Conservation (phyloP, 2,113 vertebrate genomes). For the Euleptes europaea region DNA sequence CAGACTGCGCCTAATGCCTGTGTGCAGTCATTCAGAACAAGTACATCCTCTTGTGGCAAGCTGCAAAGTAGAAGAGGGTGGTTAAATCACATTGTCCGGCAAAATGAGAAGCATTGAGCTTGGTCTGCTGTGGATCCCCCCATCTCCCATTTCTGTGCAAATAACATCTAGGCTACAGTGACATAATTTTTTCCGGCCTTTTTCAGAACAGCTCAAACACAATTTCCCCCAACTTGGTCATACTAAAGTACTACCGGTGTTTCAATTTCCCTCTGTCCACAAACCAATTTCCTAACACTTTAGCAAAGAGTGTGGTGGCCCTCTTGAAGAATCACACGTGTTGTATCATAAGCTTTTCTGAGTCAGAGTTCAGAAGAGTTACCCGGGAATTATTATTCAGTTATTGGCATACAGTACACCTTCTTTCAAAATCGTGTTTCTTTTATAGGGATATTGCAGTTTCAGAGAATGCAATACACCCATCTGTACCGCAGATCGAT, state of each 20-base stretch:
- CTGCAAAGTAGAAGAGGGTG: not conserved
- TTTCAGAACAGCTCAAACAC: not conserved
- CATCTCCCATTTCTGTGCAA: no score
- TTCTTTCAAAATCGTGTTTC: not conserved
- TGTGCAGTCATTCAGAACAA: constrained; percentile 13
- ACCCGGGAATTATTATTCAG: no score
- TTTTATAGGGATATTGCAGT: not conserved
- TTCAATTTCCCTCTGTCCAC: not conserved
- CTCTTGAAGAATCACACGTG: no score
- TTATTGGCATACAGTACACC: not conserved
- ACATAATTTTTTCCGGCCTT: not conserved
- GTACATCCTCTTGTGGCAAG: not conserved
- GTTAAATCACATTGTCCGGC: not conserved
- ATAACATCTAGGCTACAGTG: not conserved
- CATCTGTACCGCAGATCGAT: not conserved
- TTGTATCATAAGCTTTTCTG: no score
- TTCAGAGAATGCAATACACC: not conserved
- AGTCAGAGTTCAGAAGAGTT: no score
- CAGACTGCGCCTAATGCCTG: not conserved
- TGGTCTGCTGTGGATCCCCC: not conserved
- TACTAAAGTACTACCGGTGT: not conserved
- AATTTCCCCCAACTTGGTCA: not conserved
- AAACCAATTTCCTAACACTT: no score
- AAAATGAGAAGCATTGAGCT: not conserved
- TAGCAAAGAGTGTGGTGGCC: no score